phyloP scores from a whole-genome alignment of 2,888 invertebrate genomes.

The Nomada goodeniana region DNA sequence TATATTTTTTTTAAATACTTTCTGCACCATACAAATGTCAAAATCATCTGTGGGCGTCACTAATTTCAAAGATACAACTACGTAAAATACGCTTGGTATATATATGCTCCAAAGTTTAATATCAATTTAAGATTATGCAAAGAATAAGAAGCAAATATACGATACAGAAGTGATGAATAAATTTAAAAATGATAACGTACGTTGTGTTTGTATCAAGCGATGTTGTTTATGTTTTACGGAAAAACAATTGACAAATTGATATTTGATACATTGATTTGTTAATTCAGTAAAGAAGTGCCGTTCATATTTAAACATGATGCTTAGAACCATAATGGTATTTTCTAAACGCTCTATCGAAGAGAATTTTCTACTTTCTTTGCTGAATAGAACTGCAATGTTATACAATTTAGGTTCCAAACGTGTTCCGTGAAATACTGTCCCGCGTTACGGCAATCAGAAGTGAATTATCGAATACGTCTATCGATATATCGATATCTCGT shows the following conservation, averaged over 20 bases:
- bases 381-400: too few species aligned
- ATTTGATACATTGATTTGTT: slow-evolving; percentile 5
- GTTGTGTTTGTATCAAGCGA: slow-evolving; percentile 5
- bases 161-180: not conserved
- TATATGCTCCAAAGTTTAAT: not conserved
- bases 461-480: too few species aligned
- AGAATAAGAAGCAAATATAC: not conserved
- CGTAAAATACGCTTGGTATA: not conserved
- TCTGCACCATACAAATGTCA: too few species aligned
- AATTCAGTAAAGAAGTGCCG: not conserved
- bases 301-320: slow-evolving; percentile 14
- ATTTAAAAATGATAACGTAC: slow-evolving; percentile 39
- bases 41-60: too few species aligned
- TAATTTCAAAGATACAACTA: too few species aligned
- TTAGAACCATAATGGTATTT: not conserved
- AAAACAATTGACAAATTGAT: slow-evolving; percentile 36
- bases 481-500: too few species aligned
- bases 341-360: too few species aligned
- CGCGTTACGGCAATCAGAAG: too few species aligned
- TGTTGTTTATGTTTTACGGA: slow-evolving; percentile 23
- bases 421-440: too few species aligned
- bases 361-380: too few species aligned
- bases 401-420: too few species aligned
- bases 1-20: too few species aligned
- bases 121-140: not conserved